Percentiles rank a stretch among this genome's conserved stretches.
These are phyloP conservation scores for Channa maculata DNA, from an alignment of 2,113 vertebrate species.

Conservation along the genomic window DNA sequence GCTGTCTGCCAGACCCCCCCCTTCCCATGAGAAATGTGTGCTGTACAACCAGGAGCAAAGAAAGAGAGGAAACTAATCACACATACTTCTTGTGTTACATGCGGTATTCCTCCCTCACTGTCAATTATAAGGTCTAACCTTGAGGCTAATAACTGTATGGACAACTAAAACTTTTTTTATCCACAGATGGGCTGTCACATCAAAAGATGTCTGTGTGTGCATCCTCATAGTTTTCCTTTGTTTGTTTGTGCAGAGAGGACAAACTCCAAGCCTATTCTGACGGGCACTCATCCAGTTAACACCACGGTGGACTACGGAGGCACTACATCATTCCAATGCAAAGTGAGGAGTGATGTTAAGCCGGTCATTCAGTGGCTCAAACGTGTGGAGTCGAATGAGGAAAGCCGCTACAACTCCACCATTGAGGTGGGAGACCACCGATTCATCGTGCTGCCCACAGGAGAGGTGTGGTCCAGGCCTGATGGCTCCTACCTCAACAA, in stretches of 20 bases:
- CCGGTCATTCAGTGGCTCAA: slow-evolving; percentile 99
- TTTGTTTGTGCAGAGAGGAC: slow-evolving; percentile 88
- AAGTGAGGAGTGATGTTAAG: slow-evolving; percentile 97
- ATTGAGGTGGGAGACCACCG: slow-evolving; percentile 94
- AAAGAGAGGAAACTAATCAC: slow-evolving; percentile 80
- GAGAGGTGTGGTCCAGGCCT: slow-evolving; percentile 96
- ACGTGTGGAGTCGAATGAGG: slow-evolving; percentile 90
- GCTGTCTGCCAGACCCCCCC: slow-evolving; percentile 82
- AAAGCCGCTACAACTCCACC: slow-evolving; percentile 96
- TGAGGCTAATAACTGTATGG: slow-evolving; percentile 45
- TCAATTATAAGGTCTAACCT: slow-evolving; percentile 66
- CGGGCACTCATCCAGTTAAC: slow-evolving; percentile 95
- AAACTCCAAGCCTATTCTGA: slow-evolving; percentile 94
- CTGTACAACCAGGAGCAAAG: slow-evolving; percentile 78
- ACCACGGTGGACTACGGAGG: slow-evolving; percentile 96
- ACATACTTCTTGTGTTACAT: slow-evolving; percentile 81
- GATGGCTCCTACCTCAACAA: slow-evolving; percentile 99
- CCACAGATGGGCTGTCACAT: slow-evolving; percentile 44
- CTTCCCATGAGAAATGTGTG: slow-evolving; percentile 68
- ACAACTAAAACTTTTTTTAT: slow-evolving; percentile 47
- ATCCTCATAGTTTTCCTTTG: slow-evolving; percentile 26
- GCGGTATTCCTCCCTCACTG: slow-evolving; percentile 69
- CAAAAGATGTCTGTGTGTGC: slow-evolving; percentile 19
- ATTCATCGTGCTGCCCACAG: slow-evolving; percentile 95
- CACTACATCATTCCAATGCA: slow-evolving; percentile 98